These are phyloP conservation scores for Malurus elegans DNA, from an alignment of 2,113 vertebrate genomes.

Conservation along the genomic window DNA sequence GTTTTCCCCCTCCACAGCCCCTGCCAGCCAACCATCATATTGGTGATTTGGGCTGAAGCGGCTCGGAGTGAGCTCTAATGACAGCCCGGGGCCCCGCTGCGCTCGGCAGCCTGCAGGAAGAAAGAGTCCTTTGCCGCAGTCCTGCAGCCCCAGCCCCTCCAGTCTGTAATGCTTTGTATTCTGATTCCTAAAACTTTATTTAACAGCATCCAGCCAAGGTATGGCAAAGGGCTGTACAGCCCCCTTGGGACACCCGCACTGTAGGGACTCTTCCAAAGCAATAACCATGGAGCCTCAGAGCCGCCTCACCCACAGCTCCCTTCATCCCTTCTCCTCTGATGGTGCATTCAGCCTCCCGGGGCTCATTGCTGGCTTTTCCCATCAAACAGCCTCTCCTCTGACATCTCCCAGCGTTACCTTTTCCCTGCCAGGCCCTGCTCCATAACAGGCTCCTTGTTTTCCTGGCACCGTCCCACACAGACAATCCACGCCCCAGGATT, in stretches of 20 bases:
- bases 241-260: not conserved
- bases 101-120: not conserved
- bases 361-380: not conserved
- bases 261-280: not conserved
- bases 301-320: not conserved
- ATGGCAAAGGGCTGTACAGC: not conserved
- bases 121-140: not conserved
- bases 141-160: not conserved
- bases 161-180: not conserved
- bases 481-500: not conserved
- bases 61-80: not conserved
- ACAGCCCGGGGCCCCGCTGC: not conserved
- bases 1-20: constrained; percentile 1
- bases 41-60: constrained; percentile 14
- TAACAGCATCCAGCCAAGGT: not conserved
- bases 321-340: not conserved
- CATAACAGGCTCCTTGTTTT: constrained; percentile 15
- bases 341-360: not conserved
- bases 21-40: constrained; percentile 30
- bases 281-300: fast-evolving
- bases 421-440: not conserved
- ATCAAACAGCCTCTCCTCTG: not conserved
- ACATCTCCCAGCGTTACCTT: not conserved
- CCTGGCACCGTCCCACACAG: fast-evolving
- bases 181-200: not conserved